phyloP scores from a whole-genome alignment of 1,140 invertebrate species.

The Melanaphis sacchari region DNA sequence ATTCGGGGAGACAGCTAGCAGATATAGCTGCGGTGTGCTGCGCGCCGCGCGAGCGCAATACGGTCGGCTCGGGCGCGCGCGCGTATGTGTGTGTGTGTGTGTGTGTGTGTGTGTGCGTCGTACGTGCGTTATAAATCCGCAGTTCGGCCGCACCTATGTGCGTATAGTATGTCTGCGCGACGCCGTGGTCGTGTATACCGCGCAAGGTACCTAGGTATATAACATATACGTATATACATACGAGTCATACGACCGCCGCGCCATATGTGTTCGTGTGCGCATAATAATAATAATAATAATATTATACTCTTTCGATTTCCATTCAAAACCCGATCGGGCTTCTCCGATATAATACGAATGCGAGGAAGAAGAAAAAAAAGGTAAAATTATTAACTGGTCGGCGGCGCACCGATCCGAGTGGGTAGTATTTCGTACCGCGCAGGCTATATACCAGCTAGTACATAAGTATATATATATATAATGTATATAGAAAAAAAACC shows the following conservation, averaged over 20 bases:
- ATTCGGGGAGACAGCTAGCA: constrained; percentile 37
- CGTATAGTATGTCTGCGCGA: neutral
- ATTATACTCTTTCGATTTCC: constrained; percentile 35
- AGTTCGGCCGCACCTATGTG: constrained; percentile 52
- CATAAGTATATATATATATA: neutral
- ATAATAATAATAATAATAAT: neutral
- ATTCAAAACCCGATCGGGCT: constrained; percentile 53
- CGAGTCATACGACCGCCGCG: no score
- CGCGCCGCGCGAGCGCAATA: constrained; percentile 19
- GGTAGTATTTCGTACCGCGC: constrained; percentile 23
- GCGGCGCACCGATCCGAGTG: constrained; percentile 11
- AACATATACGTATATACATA: no score
- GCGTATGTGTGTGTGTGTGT: neutral
- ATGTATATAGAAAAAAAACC: no score
- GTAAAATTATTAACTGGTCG: constrained; percentile 55
- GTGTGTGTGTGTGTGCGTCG: neutral
- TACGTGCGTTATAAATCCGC: constrained; percentile 36
- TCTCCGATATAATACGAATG: constrained; percentile 20
- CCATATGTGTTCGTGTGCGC: neutral
- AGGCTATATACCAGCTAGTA: neutral
- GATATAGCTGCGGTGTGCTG: neutral
- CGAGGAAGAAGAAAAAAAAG: constrained; percentile 2
- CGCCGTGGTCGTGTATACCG: neutral
- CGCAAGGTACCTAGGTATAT: no score
- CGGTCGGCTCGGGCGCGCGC: no score